These are phyloP conservation scores for Octodonta nipae DNA, from an alignment of 2,888 invertebrate genomes.

Conservation along the genomic window DNA sequence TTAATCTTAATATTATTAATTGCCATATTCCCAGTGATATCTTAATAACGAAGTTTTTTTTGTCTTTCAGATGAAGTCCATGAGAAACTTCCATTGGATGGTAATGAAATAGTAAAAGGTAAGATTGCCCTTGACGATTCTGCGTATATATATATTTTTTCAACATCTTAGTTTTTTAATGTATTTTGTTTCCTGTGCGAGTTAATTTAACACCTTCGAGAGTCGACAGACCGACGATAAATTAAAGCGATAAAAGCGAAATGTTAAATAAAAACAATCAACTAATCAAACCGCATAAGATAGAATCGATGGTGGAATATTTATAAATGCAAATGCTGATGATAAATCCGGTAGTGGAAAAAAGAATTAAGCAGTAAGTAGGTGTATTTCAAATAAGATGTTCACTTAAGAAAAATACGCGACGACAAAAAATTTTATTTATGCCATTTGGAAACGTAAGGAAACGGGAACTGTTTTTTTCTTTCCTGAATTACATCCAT, in stretches of 20 bases:
- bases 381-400: too few species aligned
- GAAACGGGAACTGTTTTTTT: too few species aligned
- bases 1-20: background rate
- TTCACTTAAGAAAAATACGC: too few species aligned
- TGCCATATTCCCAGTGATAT: background rate
- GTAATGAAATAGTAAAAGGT: constrained; percentile 31
- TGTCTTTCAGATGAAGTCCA: constrained; percentile 31
- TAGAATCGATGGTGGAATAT: constrained; percentile 25
- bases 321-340: constrained; percentile 25
- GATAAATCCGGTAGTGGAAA: constrained; percentile 7
- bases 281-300: constrained; percentile 26
- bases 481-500: too few species aligned
- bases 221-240: constrained; percentile 20
- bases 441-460: too few species aligned
- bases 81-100: constrained; percentile 30
- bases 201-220: constrained; percentile 20
- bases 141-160: background rate
- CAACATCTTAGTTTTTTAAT: constrained; percentile 3
- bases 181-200: constrained; percentile 12
- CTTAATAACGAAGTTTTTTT: too few species aligned
- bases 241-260: constrained; percentile 23
- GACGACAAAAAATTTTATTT: too few species aligned
- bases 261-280: constrained; percentile 26
- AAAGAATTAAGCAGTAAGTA: too few species aligned
- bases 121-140: too few species aligned